A percentile compares a stretch with the other conserved stretches of the same genome.
Evolutionary conservation across 2,797 vertebrate species (phyloP).

Genomic region (Spinibarbus caldwelli): DNA sequence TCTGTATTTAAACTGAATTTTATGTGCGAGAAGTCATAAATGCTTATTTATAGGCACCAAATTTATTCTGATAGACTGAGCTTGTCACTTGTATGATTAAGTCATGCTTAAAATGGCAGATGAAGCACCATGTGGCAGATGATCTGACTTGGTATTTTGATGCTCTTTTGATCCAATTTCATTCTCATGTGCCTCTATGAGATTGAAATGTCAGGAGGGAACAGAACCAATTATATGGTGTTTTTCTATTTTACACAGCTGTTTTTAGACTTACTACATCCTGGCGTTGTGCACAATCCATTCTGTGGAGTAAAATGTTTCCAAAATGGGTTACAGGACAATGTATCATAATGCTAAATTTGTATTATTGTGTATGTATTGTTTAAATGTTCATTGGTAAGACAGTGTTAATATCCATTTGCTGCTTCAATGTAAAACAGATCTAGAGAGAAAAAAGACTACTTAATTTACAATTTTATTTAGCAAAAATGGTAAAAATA

Average conservation of each 20-base stretch:
- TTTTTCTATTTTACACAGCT: neutral
- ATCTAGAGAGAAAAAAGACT: neutral
- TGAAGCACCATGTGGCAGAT: neutral
- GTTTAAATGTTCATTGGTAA: neutral
- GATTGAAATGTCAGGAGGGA: constrained; percentile 31
- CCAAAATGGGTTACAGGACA: neutral
- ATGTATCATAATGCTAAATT: neutral
- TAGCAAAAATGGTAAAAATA: constrained; percentile 92
- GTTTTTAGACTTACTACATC: constrained; percentile 9
- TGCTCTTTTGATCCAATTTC: constrained; percentile 26
- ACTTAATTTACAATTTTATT: constrained; percentile 85
- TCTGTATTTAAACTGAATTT: neutral
- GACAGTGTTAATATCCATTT: neutral
- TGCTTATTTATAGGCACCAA: neutral
- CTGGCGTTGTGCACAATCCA: neutral
- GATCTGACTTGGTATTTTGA: neutral
- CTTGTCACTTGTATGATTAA: neutral
- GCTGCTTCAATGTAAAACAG: neutral
- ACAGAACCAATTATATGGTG: neutral
- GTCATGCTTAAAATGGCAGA: constrained; percentile 1
- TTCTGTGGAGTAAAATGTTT: neutral
- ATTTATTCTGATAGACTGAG: neutral
- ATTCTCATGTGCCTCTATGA: constrained; percentile 11
- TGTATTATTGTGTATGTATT: neutral
- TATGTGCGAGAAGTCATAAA: neutral